These are phyloP conservation scores for Lymantria dispar DNA, from an alignment of 2,888 invertebrate species.

Conservation along the genomic window DNA sequence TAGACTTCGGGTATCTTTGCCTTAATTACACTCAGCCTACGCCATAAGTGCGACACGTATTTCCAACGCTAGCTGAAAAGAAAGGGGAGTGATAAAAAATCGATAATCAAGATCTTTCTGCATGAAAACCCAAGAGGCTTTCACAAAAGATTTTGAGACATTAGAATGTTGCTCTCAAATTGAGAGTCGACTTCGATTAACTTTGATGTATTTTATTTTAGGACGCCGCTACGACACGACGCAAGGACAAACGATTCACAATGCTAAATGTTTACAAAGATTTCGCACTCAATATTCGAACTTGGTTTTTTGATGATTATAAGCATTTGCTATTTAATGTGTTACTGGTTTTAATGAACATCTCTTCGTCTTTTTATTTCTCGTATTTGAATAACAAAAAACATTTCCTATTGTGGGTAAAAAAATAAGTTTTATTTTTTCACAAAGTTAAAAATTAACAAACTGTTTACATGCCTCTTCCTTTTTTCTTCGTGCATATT, in stretches of 20 bases:
- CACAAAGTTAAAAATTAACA: too few species aligned
- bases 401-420: too few species aligned
- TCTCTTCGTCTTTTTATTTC: too few species aligned
- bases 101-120: conserved; percentile 54
- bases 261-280: conserved; percentile 29
- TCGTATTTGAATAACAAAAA: too few species aligned
- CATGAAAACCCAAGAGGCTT: conserved; percentile 45
- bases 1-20: conserved; percentile 79
- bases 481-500: too few species aligned
- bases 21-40: conserved; percentile 75
- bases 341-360: too few species aligned
- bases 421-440: too few species aligned
- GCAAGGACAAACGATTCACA: conserved; percentile 29
- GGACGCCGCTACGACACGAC: conserved; percentile 12
- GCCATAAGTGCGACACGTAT: conserved; percentile 70
- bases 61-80: conserved; percentile 57
- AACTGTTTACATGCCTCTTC: too few species aligned
- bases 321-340: neutral
- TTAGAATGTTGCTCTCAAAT: conserved; percentile 48
- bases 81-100: conserved; percentile 49
- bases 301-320: conserved; percentile 7
- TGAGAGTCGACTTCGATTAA: conserved; percentile 46
- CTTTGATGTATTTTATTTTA: conserved; percentile 49
- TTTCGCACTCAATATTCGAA: conserved; percentile 17
- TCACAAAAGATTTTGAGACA: conserved; percentile 51